Evolutionary conservation across 1,140 invertebrate species (phyloP).

Genomic region (Oryctes rhinoceros): DNA sequence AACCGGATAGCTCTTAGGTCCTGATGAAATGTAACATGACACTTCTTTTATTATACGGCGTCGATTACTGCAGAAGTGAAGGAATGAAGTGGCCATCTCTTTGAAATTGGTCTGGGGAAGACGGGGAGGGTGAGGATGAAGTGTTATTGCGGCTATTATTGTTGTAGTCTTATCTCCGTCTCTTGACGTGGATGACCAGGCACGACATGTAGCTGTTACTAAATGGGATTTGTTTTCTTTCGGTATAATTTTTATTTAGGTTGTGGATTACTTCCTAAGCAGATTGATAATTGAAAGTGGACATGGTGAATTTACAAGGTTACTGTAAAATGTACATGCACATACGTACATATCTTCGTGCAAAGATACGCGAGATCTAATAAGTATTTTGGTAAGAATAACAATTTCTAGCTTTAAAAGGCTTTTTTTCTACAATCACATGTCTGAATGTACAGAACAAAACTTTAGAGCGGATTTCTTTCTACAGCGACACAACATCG

Average conservation of each 20-base stretch:
- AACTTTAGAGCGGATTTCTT: no score
- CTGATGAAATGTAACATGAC: constrained; percentile 27
- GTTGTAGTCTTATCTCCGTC: constrained; percentile 3
- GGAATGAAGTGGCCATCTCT: constrained; percentile 10
- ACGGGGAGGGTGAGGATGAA: neutral
- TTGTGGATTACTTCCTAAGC: neutral
- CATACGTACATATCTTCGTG: no score
- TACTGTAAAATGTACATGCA: no score
- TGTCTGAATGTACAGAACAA: no score
- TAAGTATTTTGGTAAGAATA: no score
- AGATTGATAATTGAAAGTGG: neutral
- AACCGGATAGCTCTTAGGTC: constrained; percentile 12
- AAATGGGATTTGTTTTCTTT: neutral
- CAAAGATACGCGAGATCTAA: no score
- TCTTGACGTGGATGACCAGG: neutral
- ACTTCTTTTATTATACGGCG: constrained; percentile 25
- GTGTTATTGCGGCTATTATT: constrained; percentile 1
- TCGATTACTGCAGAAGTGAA: constrained; percentile 8
- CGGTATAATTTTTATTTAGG: neutral
- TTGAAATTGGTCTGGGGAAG: neutral
- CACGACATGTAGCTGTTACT: neutral
- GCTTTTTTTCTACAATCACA: no score
- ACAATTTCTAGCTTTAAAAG: no score
- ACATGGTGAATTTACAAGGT: neutral
- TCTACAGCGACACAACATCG: no score